Conservation (phyloP, 2,888 invertebrate species). For the Matsumyia berberina region DNA sequence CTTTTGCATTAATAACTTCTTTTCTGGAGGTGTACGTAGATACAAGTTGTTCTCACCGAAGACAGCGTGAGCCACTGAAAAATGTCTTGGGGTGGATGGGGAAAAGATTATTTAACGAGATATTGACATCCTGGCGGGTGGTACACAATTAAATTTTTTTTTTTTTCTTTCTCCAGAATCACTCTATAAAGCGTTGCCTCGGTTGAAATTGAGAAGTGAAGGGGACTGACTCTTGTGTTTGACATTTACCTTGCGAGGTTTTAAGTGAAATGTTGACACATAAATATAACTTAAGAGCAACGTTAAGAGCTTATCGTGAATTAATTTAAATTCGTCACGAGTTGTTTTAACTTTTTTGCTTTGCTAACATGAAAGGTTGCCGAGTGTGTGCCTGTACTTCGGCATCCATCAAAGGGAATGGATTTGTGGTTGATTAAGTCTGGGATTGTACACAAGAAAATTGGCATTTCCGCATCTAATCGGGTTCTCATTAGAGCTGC, state of each 20-base stretch:
- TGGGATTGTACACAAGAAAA: slow-evolving; percentile 27
- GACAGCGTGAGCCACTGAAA: neutral
- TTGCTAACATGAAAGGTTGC: slow-evolving; percentile 3
- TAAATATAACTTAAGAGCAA: slow-evolving; percentile 29
- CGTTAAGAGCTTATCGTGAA: slow-evolving; percentile 14
- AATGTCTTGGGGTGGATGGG: neutral
- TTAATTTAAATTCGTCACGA: slow-evolving; percentile 39
- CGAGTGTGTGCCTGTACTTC: too few relatives aligned
- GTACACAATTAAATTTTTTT: slow-evolving; percentile 48
- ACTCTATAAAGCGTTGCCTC: slow-evolving; percentile 11
- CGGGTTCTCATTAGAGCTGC: slow-evolving; percentile 12
- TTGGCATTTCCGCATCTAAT: slow-evolving; percentile 49
- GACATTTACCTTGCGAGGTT: slow-evolving; percentile 60
- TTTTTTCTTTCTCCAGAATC: slow-evolving; percentile 3
- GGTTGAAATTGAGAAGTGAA: slow-evolving; percentile 29
- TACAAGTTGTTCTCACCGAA: neutral
- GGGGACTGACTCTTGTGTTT: slow-evolving; percentile 49
- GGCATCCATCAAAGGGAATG: slow-evolving; percentile 4
- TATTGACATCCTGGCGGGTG: slow-evolving; percentile 57
- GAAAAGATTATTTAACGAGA: slow-evolving; percentile 22
- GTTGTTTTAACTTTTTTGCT: slow-evolving; percentile 48
- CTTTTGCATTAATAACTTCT: slow-evolving; percentile 64
- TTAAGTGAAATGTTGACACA: slow-evolving; percentile 54
- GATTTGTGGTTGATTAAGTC: slow-evolving; percentile 32
- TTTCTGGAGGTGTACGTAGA: neutral